Base-by-base conservation (phyloP, 2,888 invertebrate genomes). In the Miltochrista miniata region DNA sequence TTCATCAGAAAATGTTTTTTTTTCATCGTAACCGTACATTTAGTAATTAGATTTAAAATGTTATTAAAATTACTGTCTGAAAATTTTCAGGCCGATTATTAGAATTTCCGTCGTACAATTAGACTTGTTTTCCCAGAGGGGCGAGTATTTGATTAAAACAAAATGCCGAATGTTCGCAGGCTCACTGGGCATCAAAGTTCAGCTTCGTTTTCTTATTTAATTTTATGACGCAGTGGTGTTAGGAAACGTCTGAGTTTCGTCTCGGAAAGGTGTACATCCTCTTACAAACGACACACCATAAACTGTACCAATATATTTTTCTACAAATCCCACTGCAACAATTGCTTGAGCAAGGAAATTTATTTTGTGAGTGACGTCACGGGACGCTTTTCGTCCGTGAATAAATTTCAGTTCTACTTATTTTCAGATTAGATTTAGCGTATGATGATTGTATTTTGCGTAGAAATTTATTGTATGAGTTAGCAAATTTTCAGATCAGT, bases 111-210 rank as follows among this genome's bases (percentile, higher is more conserved):
- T n/a, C 15, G 11, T 38, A 45, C 37, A 50, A 50, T 50, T 45
- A 42, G 33, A 46, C 36, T 31, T 35, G 45, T 46, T 51, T 45
- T 51, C 41, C 37, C 40, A 36, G 30, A n/a, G 37, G 29, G 14
- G 35, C 39, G 15, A 45, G 37, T 29, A 51, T 51, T 51, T 51
- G 51, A 51, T 51, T 51, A 45, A 45, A 45, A 41, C 43, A 34
- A 36, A 51, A 51, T 42, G 50, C 41, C 35, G 18, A 24, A 24
- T 24, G 2, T 5, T 24, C 18, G 18, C 18, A 24, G 5, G 18
- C 18, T 24, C 18, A 24, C 18, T 24, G 18, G 18, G 18, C 5
- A 24, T 24, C 18, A 24, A 24, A 24, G 18, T 24, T 24, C 3
- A 24, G 3, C 18, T 5, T 24, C 18, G 2, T 24, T 24, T 24